phyloP scores from a whole-genome alignment of 2,888 invertebrate species.

The Leptinotarsa haldemani region DNA sequence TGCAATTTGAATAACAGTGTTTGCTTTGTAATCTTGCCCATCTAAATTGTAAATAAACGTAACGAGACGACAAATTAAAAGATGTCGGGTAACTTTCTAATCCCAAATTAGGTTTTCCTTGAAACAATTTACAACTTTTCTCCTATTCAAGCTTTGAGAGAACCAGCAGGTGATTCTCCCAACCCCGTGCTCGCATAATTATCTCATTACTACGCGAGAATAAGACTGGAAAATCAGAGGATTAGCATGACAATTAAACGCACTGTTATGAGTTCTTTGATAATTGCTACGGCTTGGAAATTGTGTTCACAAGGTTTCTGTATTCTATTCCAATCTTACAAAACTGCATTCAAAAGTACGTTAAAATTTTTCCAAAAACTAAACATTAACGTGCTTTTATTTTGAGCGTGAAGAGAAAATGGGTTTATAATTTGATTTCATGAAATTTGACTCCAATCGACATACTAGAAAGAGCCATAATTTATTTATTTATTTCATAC shows the following conservation, averaged over 20 bases:
- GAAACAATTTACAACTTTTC: not conserved
- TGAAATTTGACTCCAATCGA: no score
- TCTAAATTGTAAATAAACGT: constrained; percentile 12
- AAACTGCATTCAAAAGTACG: no score
- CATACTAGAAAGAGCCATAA: no score
- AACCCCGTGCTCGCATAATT: not conserved
- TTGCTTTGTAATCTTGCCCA: constrained; percentile 2
- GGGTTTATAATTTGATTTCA: no score
- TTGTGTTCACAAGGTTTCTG: not conserved
- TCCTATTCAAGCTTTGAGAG: not conserved
- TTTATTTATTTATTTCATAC: no score
- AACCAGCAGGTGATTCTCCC: constrained; percentile 16
- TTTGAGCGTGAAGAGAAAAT: no score
- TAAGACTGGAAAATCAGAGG: not conserved
- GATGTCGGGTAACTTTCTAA: constrained; percentile 18
- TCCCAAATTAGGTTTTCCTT: not conserved
- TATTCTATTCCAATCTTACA: not conserved
- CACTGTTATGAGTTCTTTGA: not conserved
- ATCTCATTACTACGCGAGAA: not conserved
- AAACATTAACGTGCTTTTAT: no score
- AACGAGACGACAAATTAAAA: constrained; percentile 14
- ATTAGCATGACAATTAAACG: not conserved
- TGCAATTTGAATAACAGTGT: not conserved
- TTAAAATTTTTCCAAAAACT: no score
- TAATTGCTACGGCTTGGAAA: not conserved